Conservation (phyloP, 2,113 vertebrate species). For the Oncorhynchus nerka region DNA sequence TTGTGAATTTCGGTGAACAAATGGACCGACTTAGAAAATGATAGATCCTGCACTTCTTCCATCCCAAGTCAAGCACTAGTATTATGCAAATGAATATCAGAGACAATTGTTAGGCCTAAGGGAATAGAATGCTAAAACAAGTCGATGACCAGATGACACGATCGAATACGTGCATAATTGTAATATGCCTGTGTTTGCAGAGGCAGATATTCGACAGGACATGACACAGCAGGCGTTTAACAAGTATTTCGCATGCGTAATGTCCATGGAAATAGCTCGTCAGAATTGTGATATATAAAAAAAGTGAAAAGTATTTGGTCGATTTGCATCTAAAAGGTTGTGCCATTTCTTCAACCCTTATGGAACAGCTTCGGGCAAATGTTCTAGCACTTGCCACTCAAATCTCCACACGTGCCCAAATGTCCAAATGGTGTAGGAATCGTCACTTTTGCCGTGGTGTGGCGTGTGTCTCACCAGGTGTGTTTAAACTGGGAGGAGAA, state of each 20-base stretch:
- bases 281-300: too few relatives aligned
- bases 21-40: too few relatives aligned
- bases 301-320: not conserved
- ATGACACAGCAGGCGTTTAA: slow-evolving; percentile 1
- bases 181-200: slow-evolving; percentile 10
- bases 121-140: slow-evolving; percentile 30
- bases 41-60: too few relatives aligned
- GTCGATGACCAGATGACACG: slow-evolving; percentile 44
- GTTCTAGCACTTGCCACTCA: not conserved
- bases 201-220: not conserved
- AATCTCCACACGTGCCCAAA: slow-evolving; percentile 56
- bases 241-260: slow-evolving; percentile 6
- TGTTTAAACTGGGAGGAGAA: slow-evolving; percentile 11
- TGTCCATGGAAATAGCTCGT: not conserved
- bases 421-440: slow-evolving; percentile 58
- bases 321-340: not conserved
- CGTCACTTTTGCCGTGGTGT: slow-evolving; percentile 53
- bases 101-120: not conserved
- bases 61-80: too few relatives aligned
- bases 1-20: too few relatives aligned
- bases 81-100: not conserved
- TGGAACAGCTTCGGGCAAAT: not conserved
- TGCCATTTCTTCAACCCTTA: not conserved
- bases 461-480: slow-evolving; percentile 49
- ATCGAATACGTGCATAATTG: slow-evolving; percentile 29